These are phyloP conservation scores for Drosophila dunni DNA, from an alignment of 1,140 invertebrate species.

Conservation along the genomic window DNA sequence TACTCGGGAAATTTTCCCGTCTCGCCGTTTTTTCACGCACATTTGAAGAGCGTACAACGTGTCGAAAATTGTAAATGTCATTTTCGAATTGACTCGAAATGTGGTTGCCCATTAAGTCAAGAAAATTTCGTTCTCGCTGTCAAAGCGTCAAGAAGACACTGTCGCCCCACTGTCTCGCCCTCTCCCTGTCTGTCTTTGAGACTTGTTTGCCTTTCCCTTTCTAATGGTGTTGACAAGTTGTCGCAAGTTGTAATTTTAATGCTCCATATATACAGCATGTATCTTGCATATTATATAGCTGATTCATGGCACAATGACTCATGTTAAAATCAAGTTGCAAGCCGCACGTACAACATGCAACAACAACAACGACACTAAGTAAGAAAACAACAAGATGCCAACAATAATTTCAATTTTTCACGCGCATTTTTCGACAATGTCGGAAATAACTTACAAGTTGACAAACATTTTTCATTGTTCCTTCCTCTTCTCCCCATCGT, in stretches of 20 bases:
- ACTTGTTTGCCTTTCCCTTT: constrained; percentile 9
- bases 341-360: constrained; percentile 41
- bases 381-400: constrained; percentile 12
- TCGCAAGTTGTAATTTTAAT: constrained; percentile 64
- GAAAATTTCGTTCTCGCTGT: constrained; percentile 26
- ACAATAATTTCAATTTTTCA: constrained; percentile 64
- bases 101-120: constrained; percentile 34
- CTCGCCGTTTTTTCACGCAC: constrained; percentile 10
- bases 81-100: constrained; percentile 37
- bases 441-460: constrained; percentile 73
- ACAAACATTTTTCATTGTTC: constrained; percentile 62
- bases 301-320: constrained; percentile 64
- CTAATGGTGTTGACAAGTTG: constrained; percentile 60
- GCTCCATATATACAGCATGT: constrained; percentile 48
- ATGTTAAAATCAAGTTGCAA: constrained; percentile 59
- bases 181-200: not conserved
- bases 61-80: constrained; percentile 53
- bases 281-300: constrained; percentile 55
- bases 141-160: not conserved
- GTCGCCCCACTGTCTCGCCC: not conserved
- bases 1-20: not conserved
- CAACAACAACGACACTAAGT: constrained; percentile 19
- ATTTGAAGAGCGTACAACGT: constrained; percentile 33
- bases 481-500: not conserved
- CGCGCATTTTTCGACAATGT: constrained; percentile 55